phyloP scores from a whole-genome alignment of 2,797 vertebrate species.

The Dermochelys coriacea region DNA sequence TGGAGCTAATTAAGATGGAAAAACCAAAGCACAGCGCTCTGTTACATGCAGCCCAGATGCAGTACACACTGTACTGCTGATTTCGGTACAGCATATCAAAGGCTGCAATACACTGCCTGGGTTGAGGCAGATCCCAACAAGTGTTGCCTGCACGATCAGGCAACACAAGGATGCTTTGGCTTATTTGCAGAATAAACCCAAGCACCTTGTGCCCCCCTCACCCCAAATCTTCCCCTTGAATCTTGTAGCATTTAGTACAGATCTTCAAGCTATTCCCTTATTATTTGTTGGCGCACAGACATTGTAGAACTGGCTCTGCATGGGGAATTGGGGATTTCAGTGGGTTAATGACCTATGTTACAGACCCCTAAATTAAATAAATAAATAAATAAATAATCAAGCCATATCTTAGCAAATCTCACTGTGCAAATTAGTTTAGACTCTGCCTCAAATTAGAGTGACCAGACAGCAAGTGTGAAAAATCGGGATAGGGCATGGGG shows the following conservation, averaged over 20 bases:
- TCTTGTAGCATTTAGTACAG: slow-evolving; percentile 41
- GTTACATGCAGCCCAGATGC: neutral
- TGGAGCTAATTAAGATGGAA: slow-evolving; percentile 78
- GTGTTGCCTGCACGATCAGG: neutral
- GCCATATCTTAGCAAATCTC: slow-evolving; percentile 1
- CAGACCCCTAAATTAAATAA: neutral
- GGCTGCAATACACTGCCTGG: neutral
- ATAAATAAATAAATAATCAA: no score
- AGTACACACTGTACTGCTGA: neutral
- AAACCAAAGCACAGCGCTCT: slow-evolving; percentile 75
- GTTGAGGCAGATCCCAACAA: neutral
- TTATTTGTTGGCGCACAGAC: slow-evolving; percentile 5
- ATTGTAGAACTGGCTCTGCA: neutral
- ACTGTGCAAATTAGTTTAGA: neutral
- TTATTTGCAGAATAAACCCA: neutral
- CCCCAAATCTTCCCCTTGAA: neutral
- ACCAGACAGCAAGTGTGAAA: no score
- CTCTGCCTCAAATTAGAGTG: neutral
- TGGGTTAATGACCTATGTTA: slow-evolving; percentile 37
- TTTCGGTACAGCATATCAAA: slow-evolving; percentile 42
- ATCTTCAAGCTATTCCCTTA: slow-evolving; percentile 44
- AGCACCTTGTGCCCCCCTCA: neutral
- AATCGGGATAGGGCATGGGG: no score
- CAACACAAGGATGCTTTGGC: neutral
- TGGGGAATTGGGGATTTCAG: neutral